phyloP scores from a whole-genome alignment of 2,113 vertebrate genomes.

The Conger conger region DNA sequence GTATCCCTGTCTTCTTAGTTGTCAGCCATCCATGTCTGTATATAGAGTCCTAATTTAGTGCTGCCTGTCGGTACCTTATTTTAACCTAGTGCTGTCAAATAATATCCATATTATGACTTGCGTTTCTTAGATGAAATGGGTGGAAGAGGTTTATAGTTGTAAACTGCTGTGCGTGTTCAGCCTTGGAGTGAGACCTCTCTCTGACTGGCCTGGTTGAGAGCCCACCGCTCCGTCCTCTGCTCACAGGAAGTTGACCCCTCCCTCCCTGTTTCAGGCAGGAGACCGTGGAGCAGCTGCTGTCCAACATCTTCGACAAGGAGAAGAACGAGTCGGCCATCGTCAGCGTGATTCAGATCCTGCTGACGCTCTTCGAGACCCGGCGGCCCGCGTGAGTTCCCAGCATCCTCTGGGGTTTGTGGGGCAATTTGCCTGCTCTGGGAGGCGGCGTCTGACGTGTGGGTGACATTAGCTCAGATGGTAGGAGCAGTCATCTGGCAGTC shows the following conservation, averaged over 20 bases:
- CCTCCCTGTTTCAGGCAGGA: conserved; percentile 77
- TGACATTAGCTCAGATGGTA: too few species aligned
- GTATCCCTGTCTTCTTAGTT: too few species aligned
- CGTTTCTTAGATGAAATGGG: not conserved
- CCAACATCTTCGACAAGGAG: conserved; percentile 94
- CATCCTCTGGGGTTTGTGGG: not conserved
- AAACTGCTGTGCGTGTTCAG: too few species aligned
- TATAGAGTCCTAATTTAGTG: not conserved
- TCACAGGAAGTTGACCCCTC: not conserved
- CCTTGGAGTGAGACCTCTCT: too few species aligned
- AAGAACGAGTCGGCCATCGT: conserved; percentile 97
- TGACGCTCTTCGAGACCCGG: conserved; percentile 94
- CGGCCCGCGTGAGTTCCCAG: conserved; percentile 84
- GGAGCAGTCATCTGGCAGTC: too few species aligned
- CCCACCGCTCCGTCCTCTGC: too few species aligned
- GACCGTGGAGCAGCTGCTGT: conserved; percentile 91
- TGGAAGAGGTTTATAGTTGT: too few species aligned
- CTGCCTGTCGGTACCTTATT: not conserved
- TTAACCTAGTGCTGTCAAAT: not conserved
- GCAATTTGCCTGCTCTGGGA: not conserved
- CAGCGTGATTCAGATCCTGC: conserved; percentile 94
- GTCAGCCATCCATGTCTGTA: too few species aligned
- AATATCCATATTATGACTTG: not conserved
- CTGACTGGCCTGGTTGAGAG: too few species aligned
- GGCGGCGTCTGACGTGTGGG: not conserved